Percentiles rank a stretch among this genome's conserved stretches.
Conservation (phyloP, 2,888 invertebrate species). For the Lysandra bellargus region DNA sequence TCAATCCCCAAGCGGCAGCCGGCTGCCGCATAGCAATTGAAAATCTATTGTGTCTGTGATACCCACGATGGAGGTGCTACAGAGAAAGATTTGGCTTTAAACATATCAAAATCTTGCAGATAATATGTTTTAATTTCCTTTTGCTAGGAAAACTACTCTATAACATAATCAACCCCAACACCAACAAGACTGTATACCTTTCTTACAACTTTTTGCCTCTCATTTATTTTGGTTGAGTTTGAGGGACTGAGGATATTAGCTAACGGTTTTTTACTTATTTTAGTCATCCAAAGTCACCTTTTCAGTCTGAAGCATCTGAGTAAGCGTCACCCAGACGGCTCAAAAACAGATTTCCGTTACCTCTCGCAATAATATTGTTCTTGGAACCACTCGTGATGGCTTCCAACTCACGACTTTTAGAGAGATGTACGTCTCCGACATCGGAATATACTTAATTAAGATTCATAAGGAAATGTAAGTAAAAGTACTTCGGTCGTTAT, state of each 20-base stretch:
- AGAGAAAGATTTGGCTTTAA: background rate
- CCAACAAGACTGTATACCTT: no score
- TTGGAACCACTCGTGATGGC: background rate
- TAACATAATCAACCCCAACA: no score
- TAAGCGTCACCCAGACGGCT: background rate
- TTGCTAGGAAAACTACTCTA: no score
- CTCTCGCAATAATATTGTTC: background rate
- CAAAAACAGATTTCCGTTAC: conserved; percentile 18
- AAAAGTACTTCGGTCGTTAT: background rate
- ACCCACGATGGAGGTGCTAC: no score
- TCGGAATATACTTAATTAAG: background rate
- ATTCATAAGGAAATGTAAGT: background rate
- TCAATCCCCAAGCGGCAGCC: no score
- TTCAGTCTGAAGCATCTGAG: background rate
- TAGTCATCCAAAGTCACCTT: conserved; percentile 4
- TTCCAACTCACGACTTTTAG: background rate
- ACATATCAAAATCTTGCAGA: no score
- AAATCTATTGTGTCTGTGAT: no score
- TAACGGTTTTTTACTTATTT: conserved; percentile 1
- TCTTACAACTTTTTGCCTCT: no score
- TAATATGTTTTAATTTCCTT: no score
- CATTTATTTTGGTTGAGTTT: no score
- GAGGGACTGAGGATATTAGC: background rate
- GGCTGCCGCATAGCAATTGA: no score
- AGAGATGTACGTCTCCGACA: background rate